A percentile compares a stretch with the other conserved stretches of the same genome.
Evolutionary conservation across 1,140 invertebrate genomes (phyloP).

Genomic region (Bombus vancouverensis): DNA sequence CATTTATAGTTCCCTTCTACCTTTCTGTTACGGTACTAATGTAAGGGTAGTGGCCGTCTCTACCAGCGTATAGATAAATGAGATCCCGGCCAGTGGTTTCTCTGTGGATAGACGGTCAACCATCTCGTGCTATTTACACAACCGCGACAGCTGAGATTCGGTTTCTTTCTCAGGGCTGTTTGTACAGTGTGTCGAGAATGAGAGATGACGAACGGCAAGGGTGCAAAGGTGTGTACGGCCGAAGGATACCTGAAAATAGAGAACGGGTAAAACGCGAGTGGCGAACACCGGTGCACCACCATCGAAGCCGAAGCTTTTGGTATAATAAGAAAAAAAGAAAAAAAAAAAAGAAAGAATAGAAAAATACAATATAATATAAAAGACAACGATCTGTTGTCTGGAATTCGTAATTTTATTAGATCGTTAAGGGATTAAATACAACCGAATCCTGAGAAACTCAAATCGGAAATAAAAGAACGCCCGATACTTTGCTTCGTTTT

Average conservation of each 20-base stretch:
- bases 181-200: constrained; percentile 25
- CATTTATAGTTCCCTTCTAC: constrained; percentile 4
- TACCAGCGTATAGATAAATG: constrained; percentile 27
- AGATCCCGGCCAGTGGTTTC: constrained; percentile 11
- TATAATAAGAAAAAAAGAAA: background rate
- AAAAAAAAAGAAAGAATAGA: too few relatives aligned
- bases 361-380: too few relatives aligned
- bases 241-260: background rate
- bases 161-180: constrained; percentile 25
- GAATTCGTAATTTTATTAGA: too few relatives aligned
- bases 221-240: background rate
- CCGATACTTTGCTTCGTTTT: too few relatives aligned
- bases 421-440: too few relatives aligned
- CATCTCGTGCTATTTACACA: constrained; percentile 26
- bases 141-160: constrained; percentile 19
- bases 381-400: too few relatives aligned
- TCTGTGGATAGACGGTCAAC: constrained; percentile 23
- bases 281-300: background rate
- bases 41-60: constrained; percentile 9
- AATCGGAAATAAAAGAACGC: too few relatives aligned
- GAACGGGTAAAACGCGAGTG: background rate
- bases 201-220: background rate
- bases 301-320: background rate
- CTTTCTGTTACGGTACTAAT: background rate
- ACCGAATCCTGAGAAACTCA: too few relatives aligned